Evolutionary conservation across 2,888 invertebrate genomes (phyloP).

Genomic region (Syritta pipiens): DNA sequence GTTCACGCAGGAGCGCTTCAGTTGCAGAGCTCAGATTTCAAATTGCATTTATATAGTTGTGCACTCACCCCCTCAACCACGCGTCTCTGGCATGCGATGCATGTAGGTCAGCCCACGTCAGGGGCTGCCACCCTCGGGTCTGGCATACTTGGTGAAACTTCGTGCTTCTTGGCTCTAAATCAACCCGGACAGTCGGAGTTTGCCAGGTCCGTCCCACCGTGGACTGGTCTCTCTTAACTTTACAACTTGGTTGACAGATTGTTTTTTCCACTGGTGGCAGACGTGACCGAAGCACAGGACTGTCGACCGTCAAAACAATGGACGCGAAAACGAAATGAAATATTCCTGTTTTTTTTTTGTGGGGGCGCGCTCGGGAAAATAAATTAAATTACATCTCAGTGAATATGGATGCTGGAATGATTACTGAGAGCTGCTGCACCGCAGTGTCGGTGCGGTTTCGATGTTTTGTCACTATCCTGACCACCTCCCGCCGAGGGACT

Average conservation of each 20-base stretch:
- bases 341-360: constrained; percentile 13
- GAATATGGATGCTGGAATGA: constrained; percentile 49
- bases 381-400: constrained; percentile 61
- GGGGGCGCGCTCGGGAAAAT: constrained; percentile 35
- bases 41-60: not conserved
- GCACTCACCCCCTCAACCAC: not conserved
- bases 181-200: constrained; percentile 40
- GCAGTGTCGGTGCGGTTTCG: constrained; percentile 63
- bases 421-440: constrained; percentile 43
- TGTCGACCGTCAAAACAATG: constrained; percentile 29
- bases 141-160: constrained; percentile 35
- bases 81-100: not conserved
- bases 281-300: constrained; percentile 25
- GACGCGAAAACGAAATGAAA: constrained; percentile 22
- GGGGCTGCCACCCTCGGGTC: constrained; percentile 5
- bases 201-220: constrained; percentile 9
- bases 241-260: constrained; percentile 43
- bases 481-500: constrained; percentile 40
- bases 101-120: no score
- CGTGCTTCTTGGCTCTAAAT: constrained; percentile 40
- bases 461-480: constrained; percentile 62
- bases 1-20: no score
- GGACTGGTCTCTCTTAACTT: constrained; percentile 38
- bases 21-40: no score
- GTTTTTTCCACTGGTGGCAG: constrained; percentile 2